Evolutionary conservation across 2,113 vertebrate genomes (phyloP).

Genomic region (Spermophilus dauricus): DNA sequence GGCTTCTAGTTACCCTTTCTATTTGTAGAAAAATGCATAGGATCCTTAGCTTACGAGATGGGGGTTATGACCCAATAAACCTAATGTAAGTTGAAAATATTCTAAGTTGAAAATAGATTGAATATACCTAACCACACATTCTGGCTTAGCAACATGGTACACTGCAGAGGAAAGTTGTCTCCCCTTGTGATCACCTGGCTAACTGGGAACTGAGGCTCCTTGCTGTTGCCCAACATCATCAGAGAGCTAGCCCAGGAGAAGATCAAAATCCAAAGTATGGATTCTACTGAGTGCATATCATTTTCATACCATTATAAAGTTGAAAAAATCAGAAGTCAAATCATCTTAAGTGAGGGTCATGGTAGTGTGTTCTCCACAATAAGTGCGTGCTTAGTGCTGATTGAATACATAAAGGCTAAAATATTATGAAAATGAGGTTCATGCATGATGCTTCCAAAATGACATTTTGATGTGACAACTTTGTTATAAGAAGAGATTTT

Average conservation of each 20-base stretch:
- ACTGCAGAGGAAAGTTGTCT: neutral
- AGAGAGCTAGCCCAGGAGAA: neutral
- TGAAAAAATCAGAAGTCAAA: neutral
- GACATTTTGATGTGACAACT: neutral
- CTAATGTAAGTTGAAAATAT: neutral
- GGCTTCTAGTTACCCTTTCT: neutral
- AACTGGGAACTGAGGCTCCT: neutral
- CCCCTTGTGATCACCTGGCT: neutral
- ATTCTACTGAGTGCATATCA: neutral
- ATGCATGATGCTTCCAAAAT: neutral
- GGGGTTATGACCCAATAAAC: neutral
- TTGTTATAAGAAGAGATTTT: neutral
- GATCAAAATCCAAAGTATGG: neutral
- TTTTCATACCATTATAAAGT: no score
- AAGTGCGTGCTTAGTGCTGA: neutral
- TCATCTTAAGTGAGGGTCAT: accelerated
- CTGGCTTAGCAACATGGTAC: neutral
- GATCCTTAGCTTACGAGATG: no score
- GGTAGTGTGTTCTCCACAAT: neutral
- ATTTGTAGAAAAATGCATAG: constrained; percentile 2
- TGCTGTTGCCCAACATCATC: no score
- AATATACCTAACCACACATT: accelerated
- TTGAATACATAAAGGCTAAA: neutral
- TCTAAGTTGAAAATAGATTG: neutral
- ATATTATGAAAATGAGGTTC: neutral